Evolutionary conservation across 2,113 vertebrate genomes (phyloP), one percentile per base, ranked within the genome.

Genomic region (Limnothrissa miodon): DNA sequence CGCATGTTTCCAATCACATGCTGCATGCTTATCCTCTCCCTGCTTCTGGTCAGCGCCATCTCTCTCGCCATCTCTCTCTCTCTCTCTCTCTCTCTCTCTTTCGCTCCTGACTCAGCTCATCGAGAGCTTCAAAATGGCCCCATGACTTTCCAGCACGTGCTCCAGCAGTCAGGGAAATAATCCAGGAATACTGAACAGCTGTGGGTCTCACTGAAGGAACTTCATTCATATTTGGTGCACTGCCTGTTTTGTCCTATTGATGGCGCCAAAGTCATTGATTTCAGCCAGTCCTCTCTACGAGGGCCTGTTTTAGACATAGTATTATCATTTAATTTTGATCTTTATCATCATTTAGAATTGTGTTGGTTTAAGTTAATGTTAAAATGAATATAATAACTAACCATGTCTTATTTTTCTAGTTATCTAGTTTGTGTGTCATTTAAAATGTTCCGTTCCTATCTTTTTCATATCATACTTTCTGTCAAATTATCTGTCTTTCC

Each of bases 181-280:
- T 74, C 66, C 66, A 74, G 13, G 29, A n/a, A 17, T 1, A 74
- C 33, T 74, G 66, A 74, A 74, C 66, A 74, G 66, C 66, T 74
- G 66, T 4, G 13, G 36, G 66, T 33, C 66, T 15, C 66, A 17
- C 66, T 29, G 59, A 13, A 74, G 66, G 29, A 11, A 33, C 66
- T 74, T 74, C 29, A 36, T 33, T 36, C 42, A 5, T 74, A 36
- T 74, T 74, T 74, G 66, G 11, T 74, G 66, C 10, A 74, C 0
- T 74, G 66, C 39, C 42, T 29, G 45, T 70, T 45, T 29, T 70
- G 39, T 44, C 59, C 7, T 36, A 10, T 29, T 36, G 25, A 15
- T 80, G 44, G 46, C 44, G 44, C 44, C 21, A 46, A 21, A 80
- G 42, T 46, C 46, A 17, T 13, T 48, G 7, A 25, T 1, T n/a